Conservation (phyloP, 2,888 invertebrate genomes). For the Rhagium mordax region DNA sequence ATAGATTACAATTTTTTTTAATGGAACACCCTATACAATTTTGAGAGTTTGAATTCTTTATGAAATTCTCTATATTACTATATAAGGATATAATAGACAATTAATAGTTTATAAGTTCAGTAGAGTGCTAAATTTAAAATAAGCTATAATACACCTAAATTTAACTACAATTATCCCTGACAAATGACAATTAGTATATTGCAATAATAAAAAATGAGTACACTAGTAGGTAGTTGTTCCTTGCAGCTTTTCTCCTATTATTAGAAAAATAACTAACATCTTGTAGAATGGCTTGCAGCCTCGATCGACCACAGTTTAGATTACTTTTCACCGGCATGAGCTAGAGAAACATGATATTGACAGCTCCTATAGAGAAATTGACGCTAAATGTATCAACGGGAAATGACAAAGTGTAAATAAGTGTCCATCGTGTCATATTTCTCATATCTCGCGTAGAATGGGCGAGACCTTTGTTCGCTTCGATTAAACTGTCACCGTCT, state of each 20-base stretch:
- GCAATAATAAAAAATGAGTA: no score
- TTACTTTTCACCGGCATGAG: neutral
- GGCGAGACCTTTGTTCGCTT: constrained; percentile 17
- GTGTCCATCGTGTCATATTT: constrained; percentile 32
- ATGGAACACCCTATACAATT: no score
- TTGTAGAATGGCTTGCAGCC: neutral
- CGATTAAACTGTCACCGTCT: constrained; percentile 21
- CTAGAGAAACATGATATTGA: constrained; percentile 26
- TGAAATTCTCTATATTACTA: no score
- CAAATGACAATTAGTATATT: no score
- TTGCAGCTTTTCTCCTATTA: neutral
- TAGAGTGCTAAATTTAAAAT: no score
- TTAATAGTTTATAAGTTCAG: no score
- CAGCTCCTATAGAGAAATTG: constrained; percentile 11
- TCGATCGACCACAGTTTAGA: neutral
- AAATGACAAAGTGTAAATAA: constrained; percentile 33
- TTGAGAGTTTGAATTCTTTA: no score
- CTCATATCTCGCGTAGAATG: constrained; percentile 5
- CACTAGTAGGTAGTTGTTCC: no score
- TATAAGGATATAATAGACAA: no score
- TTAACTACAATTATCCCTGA: no score
- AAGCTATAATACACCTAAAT: no score
- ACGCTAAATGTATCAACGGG: constrained; percentile 28
- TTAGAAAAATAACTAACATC: neutral
- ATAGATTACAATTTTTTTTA: no score